Base-by-base conservation (phyloP, 2,888 invertebrate species). In the Neelides folsomi region DNA sequence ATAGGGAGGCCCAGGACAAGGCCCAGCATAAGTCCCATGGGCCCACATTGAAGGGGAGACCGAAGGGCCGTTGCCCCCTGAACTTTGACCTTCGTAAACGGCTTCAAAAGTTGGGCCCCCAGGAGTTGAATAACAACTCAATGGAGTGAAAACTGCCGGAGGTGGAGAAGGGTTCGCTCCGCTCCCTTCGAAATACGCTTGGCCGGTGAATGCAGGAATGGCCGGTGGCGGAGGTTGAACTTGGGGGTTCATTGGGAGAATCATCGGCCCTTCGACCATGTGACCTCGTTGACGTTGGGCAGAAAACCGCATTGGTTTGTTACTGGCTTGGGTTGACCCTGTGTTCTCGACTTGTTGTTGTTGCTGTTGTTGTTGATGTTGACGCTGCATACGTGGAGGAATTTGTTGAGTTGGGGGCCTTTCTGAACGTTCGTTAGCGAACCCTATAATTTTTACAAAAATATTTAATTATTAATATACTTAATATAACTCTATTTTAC, bases 291-390 rank as follows among this genome's bases (percentile, higher is more conserved):
- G 79, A 51, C 82, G 72, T 63, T 81, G 74, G 52, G 79, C 78
- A 2, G 82, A 82, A 67, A 82, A 82, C 19, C 82, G 73, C 65
- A 82, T 82, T 8, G 80, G 77, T 58, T 70, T 72, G 35, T 68
- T 70, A 50, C 71, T 66, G 37, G 70, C 70, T 54, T 57, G 54
- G 27, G 54, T 63, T 27, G 27, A 27, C 27, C 27, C 27, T 27
- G 27, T 27, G 3, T 7, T 7, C 7, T 27, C 27, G 13, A 53
- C 48, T 47, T 58, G 62, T 38, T 55, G 56, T 13, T 57, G 52
- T 45, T 40, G 56, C 54, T 58, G 37, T 1, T 19, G 35, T 12
- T 15, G 16, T 3, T 39, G 39, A 15, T 51, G 44, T 40, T 54
- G 54, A 39, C 54, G 55, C 50, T 57, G 57, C 19, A 58, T 41